A percentile compares a stretch with the other conserved stretches of the same genome.
phyloP scores from a whole-genome alignment of 1,140 invertebrate species.

The Drosophila erecta region DNA sequence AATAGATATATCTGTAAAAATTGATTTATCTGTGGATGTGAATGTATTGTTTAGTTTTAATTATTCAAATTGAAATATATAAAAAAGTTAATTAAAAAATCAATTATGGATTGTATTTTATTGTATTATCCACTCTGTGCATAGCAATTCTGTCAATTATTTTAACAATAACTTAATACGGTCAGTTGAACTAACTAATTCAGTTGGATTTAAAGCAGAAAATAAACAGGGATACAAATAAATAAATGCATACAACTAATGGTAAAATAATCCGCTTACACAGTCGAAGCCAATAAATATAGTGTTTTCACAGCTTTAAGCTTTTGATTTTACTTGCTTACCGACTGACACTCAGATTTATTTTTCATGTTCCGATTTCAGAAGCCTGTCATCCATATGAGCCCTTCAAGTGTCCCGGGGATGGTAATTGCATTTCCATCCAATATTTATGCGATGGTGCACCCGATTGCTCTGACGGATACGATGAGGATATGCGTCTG shows the following conservation, averaged over 20 bases:
- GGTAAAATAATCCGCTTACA: constrained; percentile 29
- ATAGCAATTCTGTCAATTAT: background rate
- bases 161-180: background rate
- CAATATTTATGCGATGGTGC: constrained; percentile 97
- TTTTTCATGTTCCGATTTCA: constrained; percentile 54
- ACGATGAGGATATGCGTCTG: constrained; percentile 93
- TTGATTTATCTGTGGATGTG: background rate
- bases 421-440: constrained; percentile 96
- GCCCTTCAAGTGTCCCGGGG: constrained; percentile 97
- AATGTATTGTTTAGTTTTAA: background rate
- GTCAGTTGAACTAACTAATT: constrained; percentile 2
- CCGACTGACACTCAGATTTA: background rate
- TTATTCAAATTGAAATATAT: constrained; percentile 3
- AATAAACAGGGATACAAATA: constrained; percentile 12
- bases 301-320: constrained; percentile 5
- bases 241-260: constrained; percentile 21
- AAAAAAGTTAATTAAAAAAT: background rate
- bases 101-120: background rate
- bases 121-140: background rate
- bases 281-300: constrained; percentile 2
- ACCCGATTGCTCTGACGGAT: constrained; percentile 95
- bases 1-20: background rate
- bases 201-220: background rate
- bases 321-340: background rate
- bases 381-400: constrained; percentile 94